These are phyloP conservation scores for Aleiodes leptofemur DNA, from an alignment of 2,888 invertebrate species.

Conservation along the genomic window DNA sequence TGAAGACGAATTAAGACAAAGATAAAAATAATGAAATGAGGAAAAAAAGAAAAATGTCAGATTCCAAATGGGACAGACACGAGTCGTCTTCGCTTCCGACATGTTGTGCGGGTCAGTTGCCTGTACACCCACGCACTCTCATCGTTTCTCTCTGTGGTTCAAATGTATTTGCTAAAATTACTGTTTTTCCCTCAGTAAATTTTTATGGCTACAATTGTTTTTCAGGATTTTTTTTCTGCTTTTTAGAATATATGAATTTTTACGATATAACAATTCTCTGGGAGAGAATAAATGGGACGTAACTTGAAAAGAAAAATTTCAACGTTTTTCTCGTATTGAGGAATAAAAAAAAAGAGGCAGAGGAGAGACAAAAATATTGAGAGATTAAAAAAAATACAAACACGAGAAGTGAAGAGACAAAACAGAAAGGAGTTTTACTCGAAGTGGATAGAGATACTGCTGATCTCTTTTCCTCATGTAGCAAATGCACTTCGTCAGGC, in stretches of 20 bases:
- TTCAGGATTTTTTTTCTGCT: slow-evolving; percentile 63
- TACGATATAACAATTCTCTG: slow-evolving; percentile 6
- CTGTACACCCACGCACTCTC: slow-evolving; percentile 58
- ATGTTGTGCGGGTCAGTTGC: slow-evolving; percentile 63
- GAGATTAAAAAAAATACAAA: too few species aligned
- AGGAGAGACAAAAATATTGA: too few species aligned
- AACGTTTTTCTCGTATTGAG: slow-evolving; percentile 6
- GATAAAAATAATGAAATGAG: slow-evolving; percentile 9
- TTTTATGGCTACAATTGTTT: slow-evolving; percentile 54
- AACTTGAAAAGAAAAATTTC: too few species aligned
- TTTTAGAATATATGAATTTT: slow-evolving; percentile 13
- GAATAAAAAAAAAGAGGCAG: slow-evolving; percentile 1
- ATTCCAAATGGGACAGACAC: slow-evolving; percentile 39
- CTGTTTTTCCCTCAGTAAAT: slow-evolving; percentile 53
- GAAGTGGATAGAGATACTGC: too few species aligned
- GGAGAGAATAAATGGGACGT: neutral
- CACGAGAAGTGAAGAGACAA: too few species aligned
- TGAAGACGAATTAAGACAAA: neutral
- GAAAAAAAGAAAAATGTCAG: slow-evolving; percentile 15
- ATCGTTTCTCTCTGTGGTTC: slow-evolving; percentile 36
- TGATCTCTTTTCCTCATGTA: too few species aligned
- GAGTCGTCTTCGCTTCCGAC: slow-evolving; percentile 40
- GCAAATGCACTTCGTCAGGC: too few species aligned
- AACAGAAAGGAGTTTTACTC: too few species aligned
- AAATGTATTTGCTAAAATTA: slow-evolving; percentile 51